These are phyloP conservation scores for Pogonophryne albipinna DNA, from an alignment of 2,797 vertebrate genomes.

Conservation along the genomic window DNA sequence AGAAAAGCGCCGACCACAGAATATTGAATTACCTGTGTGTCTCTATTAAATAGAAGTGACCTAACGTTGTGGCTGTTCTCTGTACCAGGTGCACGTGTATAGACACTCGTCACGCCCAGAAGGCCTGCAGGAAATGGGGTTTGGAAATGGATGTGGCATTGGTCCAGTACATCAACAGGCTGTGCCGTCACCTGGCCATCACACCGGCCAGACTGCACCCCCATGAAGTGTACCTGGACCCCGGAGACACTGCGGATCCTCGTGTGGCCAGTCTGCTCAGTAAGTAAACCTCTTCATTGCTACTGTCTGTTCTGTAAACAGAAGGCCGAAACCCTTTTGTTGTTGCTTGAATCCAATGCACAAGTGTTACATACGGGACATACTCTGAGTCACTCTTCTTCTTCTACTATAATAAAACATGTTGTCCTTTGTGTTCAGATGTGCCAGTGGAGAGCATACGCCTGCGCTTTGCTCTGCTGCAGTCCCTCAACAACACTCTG, in stretches of 20 bases:
- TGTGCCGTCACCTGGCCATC: conserved; percentile 97
- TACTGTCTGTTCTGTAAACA: not conserved
- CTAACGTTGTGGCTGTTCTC: conserved; percentile 14
- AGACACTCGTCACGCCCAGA: conserved; percentile 94
- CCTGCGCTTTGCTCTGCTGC: conserved; percentile 94
- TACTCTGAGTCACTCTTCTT: not conserved
- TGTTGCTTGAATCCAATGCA: not conserved
- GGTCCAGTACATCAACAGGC: conserved; percentile 94
- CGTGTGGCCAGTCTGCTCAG: conserved; percentile 91
- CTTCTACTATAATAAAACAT: not conserved
- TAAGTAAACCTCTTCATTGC: conserved; percentile 69
- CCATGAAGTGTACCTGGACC: conserved; percentile 96
- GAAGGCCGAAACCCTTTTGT: not conserved
- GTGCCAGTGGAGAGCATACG: conserved; percentile 94
- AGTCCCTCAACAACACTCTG: conserved; percentile 96
- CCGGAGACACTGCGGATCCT: conserved; percentile 90
- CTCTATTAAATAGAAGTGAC: not conserved
- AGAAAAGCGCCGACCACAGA: not conserved
- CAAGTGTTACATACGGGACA: not conserved
- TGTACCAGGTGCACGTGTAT: conserved; percentile 87
- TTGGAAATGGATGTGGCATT: conserved; percentile 97
- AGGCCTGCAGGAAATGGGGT: conserved; percentile 94
- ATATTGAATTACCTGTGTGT: not conserved
- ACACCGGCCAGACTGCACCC: conserved; percentile 95
- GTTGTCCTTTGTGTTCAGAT: conserved; percentile 74